Conservation (phyloP, 2,888 invertebrate genomes). For the Patella pellucida region DNA sequence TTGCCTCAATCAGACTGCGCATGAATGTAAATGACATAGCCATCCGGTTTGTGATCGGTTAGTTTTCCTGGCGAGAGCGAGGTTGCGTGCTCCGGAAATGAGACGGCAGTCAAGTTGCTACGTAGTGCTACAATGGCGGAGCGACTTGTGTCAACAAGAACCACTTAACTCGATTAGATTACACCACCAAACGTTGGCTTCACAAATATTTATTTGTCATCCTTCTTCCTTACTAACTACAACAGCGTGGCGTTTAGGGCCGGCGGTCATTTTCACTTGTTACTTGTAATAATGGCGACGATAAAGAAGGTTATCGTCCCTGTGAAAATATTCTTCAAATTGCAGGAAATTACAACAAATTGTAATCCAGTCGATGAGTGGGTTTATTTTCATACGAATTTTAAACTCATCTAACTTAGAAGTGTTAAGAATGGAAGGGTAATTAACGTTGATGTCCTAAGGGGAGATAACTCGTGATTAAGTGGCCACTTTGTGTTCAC, state of each 20-base stretch:
- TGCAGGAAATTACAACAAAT: too few relatives aligned
- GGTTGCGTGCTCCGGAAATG: constrained; percentile 34
- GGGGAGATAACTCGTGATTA: too few relatives aligned
- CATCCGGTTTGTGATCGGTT: constrained; percentile 34
- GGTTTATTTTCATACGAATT: too few relatives aligned
- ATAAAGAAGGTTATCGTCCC: too few relatives aligned
- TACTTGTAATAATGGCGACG: background rate
- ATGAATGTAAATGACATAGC: constrained; percentile 26
- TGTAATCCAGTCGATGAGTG: too few relatives aligned
- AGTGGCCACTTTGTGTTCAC: too few relatives aligned
- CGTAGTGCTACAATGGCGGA: constrained; percentile 21
- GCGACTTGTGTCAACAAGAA: constrained; percentile 16
- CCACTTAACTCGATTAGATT: constrained; percentile 21
- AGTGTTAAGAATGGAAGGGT: too few relatives aligned
- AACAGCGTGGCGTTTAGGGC: background rate
- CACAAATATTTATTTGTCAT: constrained; percentile 24
- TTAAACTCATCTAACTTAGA: too few relatives aligned
- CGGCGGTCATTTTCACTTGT: constrained; percentile 1
- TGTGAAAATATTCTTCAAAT: too few relatives aligned
- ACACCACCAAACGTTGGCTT: constrained; percentile 19
- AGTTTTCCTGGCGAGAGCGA: constrained; percentile 30
- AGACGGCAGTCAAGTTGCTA: constrained; percentile 25
- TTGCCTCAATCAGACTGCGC: constrained; percentile 33
- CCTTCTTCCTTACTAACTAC: background rate
- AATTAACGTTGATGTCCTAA: too few relatives aligned